Evolutionary conservation across 2,888 invertebrate genomes (phyloP), one percentile per base, ranked within the genome.

Genomic region (Liopterus haemorrhoidalis): DNA sequence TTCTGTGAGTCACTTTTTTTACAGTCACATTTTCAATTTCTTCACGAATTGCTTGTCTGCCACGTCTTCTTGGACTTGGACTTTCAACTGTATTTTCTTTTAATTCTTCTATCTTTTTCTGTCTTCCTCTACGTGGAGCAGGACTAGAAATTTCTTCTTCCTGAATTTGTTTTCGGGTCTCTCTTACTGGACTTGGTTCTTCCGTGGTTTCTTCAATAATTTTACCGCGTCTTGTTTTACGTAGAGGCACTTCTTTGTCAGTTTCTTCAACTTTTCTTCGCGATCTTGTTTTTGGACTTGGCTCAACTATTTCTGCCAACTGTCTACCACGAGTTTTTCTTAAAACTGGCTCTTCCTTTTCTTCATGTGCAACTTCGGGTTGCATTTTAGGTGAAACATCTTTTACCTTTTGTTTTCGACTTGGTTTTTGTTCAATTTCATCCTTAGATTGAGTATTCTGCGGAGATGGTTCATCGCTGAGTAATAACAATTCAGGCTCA

Each of bases 241-340:
- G n/a, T n/a, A n/a, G n/a, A n/a, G n/a, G n/a, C n/a, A n/a, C n/a
- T n/a, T n/a, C n/a, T n/a, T n/a, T n/a, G n/a, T n/a, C n/a, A n/a
- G n/a, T n/a, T n/a, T n/a, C n/a, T n/a, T n/a, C n/a, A n/a, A n/a
- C n/a, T n/a, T n/a, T n/a, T n/a, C n/a, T n/a, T n/a, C n/a, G n/a
- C n/a, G n/a, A n/a, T n/a, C n/a, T n/a, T n/a, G n/a, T n/a, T 35
- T 75, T 73, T 20, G 65, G 66, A 4, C 75, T 74, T 19, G 81
- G 71, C 60, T 79, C 74, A 18, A 87, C 89, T 59, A 88, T 84
- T 4, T 76, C 72, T 71, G 79, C 79, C 89, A 90, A 90, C 63
- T 83, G 85, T 28, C 71, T 71, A 16, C 82, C n/a, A n/a, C 72
- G 24, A 76, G 75, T 36, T 70, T 71, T 59, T 27, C 19, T 18